phyloP scores from a whole-genome alignment of 2,888 invertebrate species.

The Notodonta dromedarius region DNA sequence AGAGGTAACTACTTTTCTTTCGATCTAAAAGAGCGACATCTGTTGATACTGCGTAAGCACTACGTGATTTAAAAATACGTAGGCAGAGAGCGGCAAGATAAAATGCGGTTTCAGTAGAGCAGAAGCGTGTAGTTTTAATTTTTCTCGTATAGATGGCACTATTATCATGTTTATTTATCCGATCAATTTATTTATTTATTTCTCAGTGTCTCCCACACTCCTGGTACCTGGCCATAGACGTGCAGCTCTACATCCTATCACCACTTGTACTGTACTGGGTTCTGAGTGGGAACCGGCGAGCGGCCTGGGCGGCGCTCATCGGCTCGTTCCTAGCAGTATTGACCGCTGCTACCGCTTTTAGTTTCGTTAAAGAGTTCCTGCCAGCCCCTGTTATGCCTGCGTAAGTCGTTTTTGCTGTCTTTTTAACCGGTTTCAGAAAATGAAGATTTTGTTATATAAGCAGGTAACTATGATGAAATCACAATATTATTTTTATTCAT shows the following conservation, averaged over 20 bases:
- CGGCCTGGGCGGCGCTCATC: constrained; percentile 54
- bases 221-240: constrained; percentile 70
- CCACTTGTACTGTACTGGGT: constrained; percentile 65
- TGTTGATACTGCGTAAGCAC: not conserved
- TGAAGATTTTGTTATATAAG: too few relatives aligned
- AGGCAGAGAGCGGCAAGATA: not conserved
- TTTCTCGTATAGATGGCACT: too few relatives aligned
- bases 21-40: not conserved
- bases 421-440: not conserved
- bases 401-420: constrained; percentile 41
- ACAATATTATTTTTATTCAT: too few relatives aligned
- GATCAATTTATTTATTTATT: too few relatives aligned
- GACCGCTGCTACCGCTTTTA: constrained; percentile 48
- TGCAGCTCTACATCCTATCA: constrained; percentile 65
- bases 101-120: too few relatives aligned
- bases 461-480: too few relatives aligned
- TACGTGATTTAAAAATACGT: not conserved
- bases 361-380: constrained; percentile 51
- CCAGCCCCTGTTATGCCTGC: constrained; percentile 41
- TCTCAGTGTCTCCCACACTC: constrained; percentile 60
- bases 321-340: constrained; percentile 42
- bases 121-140: too few relatives aligned
- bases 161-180: too few relatives aligned
- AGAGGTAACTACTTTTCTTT: too few relatives aligned
- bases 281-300: constrained; percentile 39